Percentiles rank a stretch among this genome's conserved stretches.
These are phyloP conservation scores for Sebastes fasciatus DNA, from an alignment of 2,113 vertebrate genomes.

Conservation along the genomic window DNA sequence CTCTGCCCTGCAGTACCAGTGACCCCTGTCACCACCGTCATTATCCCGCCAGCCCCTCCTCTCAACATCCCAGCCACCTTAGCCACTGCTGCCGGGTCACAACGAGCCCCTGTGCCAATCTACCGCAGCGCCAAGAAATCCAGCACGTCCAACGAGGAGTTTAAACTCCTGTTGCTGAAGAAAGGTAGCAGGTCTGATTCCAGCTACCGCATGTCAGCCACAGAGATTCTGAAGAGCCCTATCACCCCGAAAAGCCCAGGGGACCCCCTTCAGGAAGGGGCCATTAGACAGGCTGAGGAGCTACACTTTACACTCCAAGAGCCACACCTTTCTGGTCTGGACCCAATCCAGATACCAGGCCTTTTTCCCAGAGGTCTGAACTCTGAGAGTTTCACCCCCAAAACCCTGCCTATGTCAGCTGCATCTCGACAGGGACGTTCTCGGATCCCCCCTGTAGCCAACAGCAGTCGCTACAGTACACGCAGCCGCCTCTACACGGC, in stretches of 20 bases:
- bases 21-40: conserved; percentile 76
- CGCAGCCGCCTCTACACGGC: conserved; percentile 96
- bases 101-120: conserved; percentile 94
- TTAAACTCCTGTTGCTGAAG: conserved; percentile 95
- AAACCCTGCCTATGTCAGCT: conserved; percentile 90
- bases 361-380: conserved; percentile 87
- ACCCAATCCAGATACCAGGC: conserved; percentile 81
- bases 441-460: conserved; percentile 93
- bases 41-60: conserved; percentile 73
- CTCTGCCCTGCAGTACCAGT: conserved; percentile 81
- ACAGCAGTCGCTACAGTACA: conserved; percentile 97
- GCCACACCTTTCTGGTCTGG: conserved; percentile 62
- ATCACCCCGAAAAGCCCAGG: conserved; percentile 92
- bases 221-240: conserved; percentile 98
- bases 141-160: conserved; percentile 97
- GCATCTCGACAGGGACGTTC: conserved; percentile 95
- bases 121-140: conserved; percentile 98
- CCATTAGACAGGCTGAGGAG: conserved; percentile 86
- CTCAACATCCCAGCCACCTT: conserved; percentile 63
- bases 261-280: conserved; percentile 77
- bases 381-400: conserved; percentile 91
- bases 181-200: conserved; percentile 96
- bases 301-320: conserved; percentile 66
- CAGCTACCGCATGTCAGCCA: conserved; percentile 98
- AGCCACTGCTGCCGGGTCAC: conserved; percentile 81